Conservation (phyloP, 2,888 invertebrate species). For the Philereme vetulata region DNA sequence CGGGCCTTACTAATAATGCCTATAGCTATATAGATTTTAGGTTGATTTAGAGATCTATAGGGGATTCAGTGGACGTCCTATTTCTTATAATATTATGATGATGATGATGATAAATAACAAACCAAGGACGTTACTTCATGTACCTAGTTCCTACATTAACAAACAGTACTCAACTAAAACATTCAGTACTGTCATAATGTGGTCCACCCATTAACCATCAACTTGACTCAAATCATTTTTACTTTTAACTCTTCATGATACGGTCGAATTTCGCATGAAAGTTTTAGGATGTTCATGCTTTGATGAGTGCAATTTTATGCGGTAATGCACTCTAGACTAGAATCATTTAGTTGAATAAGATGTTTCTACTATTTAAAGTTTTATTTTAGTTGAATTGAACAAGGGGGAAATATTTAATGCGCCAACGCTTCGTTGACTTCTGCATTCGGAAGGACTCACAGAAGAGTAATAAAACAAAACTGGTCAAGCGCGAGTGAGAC, state of each 20-base stretch:
- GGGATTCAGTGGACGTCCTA: too few species aligned
- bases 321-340: conserved; percentile 25
- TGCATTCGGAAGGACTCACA: not conserved
- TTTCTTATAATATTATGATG: too few species aligned
- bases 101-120: too few species aligned
- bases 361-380: conserved; percentile 21
- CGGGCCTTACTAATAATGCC: too few species aligned
- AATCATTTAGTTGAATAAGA: conserved; percentile 16
- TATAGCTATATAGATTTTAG: too few species aligned
- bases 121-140: not conserved
- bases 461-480: too few species aligned
- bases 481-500: too few species aligned
- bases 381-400: conserved; percentile 11
- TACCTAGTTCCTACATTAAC: conserved; percentile 11
- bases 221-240: conserved; percentile 2
- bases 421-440: not conserved
- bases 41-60: too few species aligned
- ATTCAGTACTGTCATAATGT: conserved; percentile 25
- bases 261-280: conserved; percentile 7
- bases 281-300: conserved; percentile 10
- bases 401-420: not conserved
- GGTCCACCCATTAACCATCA: conserved; percentile 22
- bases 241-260: conserved; percentile 1
- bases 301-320: conserved; percentile 29
- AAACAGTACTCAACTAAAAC: conserved; percentile 11